Base-by-base conservation (phyloP, 2,113 vertebrate species). In the Leucopsar rothschildi region DNA sequence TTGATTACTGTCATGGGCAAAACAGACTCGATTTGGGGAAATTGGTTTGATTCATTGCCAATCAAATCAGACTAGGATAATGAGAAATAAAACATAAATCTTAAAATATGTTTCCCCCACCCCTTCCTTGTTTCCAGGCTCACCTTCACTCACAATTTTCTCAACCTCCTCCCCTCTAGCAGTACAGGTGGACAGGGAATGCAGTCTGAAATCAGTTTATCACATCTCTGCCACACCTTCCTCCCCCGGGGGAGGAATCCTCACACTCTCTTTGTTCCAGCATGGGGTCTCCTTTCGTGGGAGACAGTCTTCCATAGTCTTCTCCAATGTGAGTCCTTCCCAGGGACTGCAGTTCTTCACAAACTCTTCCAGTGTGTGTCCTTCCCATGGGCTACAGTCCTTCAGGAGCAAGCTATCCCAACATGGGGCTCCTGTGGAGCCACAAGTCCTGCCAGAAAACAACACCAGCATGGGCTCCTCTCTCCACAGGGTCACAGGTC, bases 401-500 rank as follows among this genome's bases (percentile, higher is more conserved):
- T 40, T 64, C 35, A 57, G 18, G 15, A 31, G 20, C 7, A 1
- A 2, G 6, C 17, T 42, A 6, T 19, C 10, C 21, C 57, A n/a
- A 4, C 8, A 4, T 10, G 27, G 10, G 22, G 7, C 15, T 19
- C 7, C 40, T 56, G 23, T 49, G 29, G 10, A 13, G 5, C 33
- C 35, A 50, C 44, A 42, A 29, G 20, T 57, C 44, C 60, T 85
- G 35, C 42, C 61, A 57, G 29, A 49, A 57, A 57, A 42, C 52
- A 42, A 1, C 10, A 44, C 52, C 52, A 52, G 12, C 0, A 0
- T 0, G 1, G n/a, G 7, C 42, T 64, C 6, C 17, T 49, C 50
- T 56, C 17, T 42, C 6, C 42, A 40, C 29, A 24, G 42, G 8
- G 8, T 50, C 44, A 50, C 40, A 35, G 31, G 27, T 23, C 10